Evolutionary conservation across 2,113 vertebrate genomes (phyloP).

Genomic region (Ginglymostoma cirratum): DNA sequence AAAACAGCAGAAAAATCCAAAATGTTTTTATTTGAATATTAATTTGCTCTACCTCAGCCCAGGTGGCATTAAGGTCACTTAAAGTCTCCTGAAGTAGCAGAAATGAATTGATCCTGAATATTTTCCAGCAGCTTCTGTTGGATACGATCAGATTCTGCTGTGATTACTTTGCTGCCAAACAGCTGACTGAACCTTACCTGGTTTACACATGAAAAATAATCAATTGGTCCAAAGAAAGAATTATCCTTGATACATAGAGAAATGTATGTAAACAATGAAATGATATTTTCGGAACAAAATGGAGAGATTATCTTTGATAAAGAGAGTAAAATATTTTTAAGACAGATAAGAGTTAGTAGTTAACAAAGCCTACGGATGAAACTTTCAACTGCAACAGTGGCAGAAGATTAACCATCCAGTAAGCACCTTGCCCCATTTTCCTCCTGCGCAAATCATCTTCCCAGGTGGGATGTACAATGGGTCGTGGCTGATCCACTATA

Average conservation of each 20-base stretch:
- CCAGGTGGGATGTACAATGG: background rate
- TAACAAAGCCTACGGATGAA: background rate
- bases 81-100: background rate
- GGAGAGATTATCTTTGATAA: background rate
- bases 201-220: background rate
- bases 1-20: background rate
- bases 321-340: background rate
- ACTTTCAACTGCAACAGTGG: background rate
- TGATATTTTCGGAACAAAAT: background rate
- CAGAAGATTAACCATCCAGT: background rate
- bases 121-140: background rate
- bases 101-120: background rate
- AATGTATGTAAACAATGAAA: background rate
- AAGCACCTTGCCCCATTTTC: background rate
- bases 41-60: background rate
- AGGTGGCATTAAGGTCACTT: background rate
- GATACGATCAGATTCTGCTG: background rate
- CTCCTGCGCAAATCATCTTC: background rate
- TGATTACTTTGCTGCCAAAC: background rate
- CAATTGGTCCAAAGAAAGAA: background rate
- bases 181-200: background rate
- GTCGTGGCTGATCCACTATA: background rate
- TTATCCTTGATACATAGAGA: background rate
- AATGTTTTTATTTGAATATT: background rate
- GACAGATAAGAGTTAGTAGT: background rate